These are phyloP conservation scores for Oostethus manadensis DNA, from an alignment of 2,113 vertebrate genomes.

Conservation along the genomic window DNA sequence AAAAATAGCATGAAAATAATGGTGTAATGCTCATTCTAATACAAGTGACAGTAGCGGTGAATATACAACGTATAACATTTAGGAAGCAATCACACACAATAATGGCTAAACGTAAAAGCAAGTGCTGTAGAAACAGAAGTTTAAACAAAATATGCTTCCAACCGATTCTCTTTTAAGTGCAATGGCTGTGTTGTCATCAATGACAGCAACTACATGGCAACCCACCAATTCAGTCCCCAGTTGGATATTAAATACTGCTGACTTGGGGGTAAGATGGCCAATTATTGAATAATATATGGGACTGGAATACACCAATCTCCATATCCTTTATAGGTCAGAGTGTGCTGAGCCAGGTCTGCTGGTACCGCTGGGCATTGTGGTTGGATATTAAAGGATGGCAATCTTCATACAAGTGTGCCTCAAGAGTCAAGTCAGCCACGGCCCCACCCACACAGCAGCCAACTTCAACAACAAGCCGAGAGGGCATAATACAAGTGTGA, in stretches of 20 bases:
- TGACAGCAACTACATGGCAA: slow-evolving; percentile 40
- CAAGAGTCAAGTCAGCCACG: slow-evolving; percentile 47
- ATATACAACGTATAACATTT: too few species aligned
- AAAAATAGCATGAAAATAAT: too few species aligned
- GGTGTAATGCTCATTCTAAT: too few species aligned
- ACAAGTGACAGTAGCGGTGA: too few species aligned
- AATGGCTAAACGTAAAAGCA: not conserved
- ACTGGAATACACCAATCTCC: slow-evolving; percentile 58
- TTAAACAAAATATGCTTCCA: slow-evolving; percentile 34
- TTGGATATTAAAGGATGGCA: slow-evolving; percentile 53
- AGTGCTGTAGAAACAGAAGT: not conserved
- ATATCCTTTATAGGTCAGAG: slow-evolving; percentile 65
- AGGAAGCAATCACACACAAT: not conserved
- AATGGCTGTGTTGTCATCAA: slow-evolving; percentile 49
- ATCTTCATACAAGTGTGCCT: slow-evolving; percentile 51
- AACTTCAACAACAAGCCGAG: slow-evolving; percentile 53
- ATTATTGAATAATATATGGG: slow-evolving; percentile 72
- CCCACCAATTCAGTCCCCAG: slow-evolving; percentile 30
- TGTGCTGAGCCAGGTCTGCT: slow-evolving; percentile 45
- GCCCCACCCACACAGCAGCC: slow-evolving; percentile 45
- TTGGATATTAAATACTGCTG: slow-evolving; percentile 68
- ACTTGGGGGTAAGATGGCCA: slow-evolving; percentile 62
- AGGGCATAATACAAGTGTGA: slow-evolving; percentile 54
- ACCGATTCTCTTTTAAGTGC: slow-evolving; percentile 47
- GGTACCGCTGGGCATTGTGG: slow-evolving; percentile 53